Conservation (phyloP, 2,888 invertebrate species). For the Drosophila prostipennis region DNA sequence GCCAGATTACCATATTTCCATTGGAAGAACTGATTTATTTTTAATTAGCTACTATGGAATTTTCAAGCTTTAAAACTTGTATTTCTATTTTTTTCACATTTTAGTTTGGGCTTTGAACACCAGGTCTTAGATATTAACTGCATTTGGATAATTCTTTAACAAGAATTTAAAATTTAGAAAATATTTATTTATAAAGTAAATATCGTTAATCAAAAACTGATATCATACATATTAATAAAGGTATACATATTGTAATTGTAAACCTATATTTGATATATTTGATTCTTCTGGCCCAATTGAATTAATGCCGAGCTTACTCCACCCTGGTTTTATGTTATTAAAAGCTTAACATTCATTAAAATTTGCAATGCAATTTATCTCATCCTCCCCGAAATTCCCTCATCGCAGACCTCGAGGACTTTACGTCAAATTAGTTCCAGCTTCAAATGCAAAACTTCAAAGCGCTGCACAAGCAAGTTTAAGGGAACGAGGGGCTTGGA, state of each 20-base stretch:
- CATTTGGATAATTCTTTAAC: too few species aligned
- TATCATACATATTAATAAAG: too few species aligned
- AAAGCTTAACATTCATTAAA: slow-evolving; percentile 39
- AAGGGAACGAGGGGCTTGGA: not conserved
- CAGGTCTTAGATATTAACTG: too few species aligned
- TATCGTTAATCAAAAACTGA: too few species aligned
- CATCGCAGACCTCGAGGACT: slow-evolving; percentile 33
- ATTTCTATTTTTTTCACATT: too few species aligned
- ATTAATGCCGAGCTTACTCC: not conserved
- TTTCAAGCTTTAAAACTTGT: too few species aligned
- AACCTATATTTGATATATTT: too few species aligned
- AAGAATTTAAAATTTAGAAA: too few species aligned
- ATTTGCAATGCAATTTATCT: slow-evolving; percentile 47
- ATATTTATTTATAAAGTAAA: too few species aligned
- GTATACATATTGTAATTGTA: too few species aligned
- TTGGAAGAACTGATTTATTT: not conserved
- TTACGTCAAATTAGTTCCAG: slow-evolving; percentile 66
- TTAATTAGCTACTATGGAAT: not conserved
- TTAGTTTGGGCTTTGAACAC: too few species aligned
- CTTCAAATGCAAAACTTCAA: slow-evolving; percentile 67
- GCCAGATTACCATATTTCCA: not conserved
- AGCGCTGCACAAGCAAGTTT: slow-evolving; percentile 48
- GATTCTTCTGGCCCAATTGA: not conserved
- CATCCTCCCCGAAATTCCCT: not conserved
- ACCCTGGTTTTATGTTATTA: slow-evolving; percentile 25